Evolutionary conservation across 30 jellyfish, hydroid and myxozoan genomes (phyloP).

Genomic region (Pseudorhiza aurosa): DNA sequence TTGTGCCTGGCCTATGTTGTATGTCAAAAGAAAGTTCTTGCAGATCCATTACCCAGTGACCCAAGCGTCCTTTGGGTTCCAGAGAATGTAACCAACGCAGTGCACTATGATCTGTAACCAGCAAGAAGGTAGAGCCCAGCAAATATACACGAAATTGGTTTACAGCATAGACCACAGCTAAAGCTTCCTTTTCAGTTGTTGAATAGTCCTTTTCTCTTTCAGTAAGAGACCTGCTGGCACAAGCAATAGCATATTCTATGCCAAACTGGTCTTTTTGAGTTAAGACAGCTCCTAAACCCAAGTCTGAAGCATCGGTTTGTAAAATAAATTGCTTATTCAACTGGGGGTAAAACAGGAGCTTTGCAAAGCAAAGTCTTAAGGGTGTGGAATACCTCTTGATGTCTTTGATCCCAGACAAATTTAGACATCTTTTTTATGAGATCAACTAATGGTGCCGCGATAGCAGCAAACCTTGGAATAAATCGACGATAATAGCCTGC

Average conservation of each 20-base stretch:
- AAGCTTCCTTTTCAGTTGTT: constrained; percentile 61
- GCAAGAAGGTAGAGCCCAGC: constrained; percentile 37
- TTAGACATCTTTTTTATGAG: constrained; percentile 12
- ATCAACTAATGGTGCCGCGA: constrained; percentile 44
- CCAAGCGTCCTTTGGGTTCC: constrained; percentile 67
- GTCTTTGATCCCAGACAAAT: constrained; percentile 32
- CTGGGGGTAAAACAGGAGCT: constrained; percentile 54
- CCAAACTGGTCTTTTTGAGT: constrained; percentile 22
- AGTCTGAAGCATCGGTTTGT: constrained; percentile 56
- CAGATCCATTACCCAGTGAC: constrained; percentile 74
- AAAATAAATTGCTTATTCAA: constrained; percentile 31
- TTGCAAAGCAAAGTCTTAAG: constrained; percentile 6
- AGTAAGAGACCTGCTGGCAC: constrained; percentile 46
- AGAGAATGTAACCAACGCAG: constrained; percentile 67
- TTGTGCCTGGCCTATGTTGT: constrained; percentile 40
- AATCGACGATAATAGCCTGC: constrained; percentile 61
- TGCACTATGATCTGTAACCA: constrained; percentile 65
- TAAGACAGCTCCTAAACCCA: constrained; percentile 69
- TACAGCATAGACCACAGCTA: constrained; percentile 55
- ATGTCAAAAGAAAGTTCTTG: constrained; percentile 41
- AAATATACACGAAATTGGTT: constrained; percentile 29
- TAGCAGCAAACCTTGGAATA: constrained; percentile 41
- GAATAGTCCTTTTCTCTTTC: constrained; percentile 26
- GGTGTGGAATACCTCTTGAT: constrained; percentile 23
- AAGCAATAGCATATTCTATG: constrained; percentile 37